phyloP scores from a whole-genome alignment of 1,140 invertebrate species.

The Alviniconcha marisindica region DNA sequence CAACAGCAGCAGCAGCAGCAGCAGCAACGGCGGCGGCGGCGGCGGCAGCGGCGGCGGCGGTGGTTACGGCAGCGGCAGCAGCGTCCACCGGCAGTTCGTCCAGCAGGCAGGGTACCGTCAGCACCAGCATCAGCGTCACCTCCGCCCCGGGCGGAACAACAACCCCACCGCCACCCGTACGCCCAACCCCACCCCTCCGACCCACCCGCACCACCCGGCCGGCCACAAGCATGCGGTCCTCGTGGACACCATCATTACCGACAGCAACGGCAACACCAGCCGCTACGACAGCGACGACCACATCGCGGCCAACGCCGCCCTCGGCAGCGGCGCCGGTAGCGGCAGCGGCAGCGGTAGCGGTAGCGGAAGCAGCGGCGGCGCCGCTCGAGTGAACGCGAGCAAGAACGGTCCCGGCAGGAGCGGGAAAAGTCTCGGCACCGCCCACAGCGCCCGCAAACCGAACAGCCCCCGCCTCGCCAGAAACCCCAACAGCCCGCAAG shows the following conservation, averaged over 20 bases:
- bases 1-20: too few relatives aligned
- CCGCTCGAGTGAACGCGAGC: not conserved
- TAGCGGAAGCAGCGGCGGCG: too few relatives aligned
- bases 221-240: not conserved
- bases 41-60: too few relatives aligned
- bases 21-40: too few relatives aligned
- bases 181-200: not conserved
- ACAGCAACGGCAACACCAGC: constrained; percentile 46
- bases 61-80: too few relatives aligned
- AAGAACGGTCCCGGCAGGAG: not conserved
- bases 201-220: not conserved
- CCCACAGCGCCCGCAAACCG: too few relatives aligned
- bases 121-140: too few relatives aligned
- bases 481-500: not conserved
- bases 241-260: constrained; percentile 41
- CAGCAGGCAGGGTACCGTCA: too few relatives aligned
- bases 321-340: not conserved
- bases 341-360: not conserved
- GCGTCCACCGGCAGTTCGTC: too few relatives aligned
- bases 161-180: not conserved
- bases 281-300: constrained; percentile 3
- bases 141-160: not conserved
- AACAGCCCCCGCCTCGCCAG: too few relatives aligned
- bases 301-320: not conserved
- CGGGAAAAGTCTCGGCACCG: not conserved